Evolutionary conservation across 2,113 vertebrate genomes (phyloP).

Genomic region (Channa maculata): DNA sequence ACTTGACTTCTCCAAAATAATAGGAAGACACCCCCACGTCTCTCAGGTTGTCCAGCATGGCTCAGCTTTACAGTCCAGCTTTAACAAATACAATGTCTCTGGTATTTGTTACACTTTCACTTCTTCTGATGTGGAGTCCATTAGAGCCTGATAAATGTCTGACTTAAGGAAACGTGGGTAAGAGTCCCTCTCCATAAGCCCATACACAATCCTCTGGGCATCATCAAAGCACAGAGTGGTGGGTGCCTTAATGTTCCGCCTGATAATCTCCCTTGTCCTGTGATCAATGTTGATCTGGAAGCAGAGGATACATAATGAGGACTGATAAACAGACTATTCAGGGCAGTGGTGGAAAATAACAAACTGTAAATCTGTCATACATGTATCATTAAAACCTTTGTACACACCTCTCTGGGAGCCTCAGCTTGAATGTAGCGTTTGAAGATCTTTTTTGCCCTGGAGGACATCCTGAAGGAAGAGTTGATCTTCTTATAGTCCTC

Average conservation of each 20-base stretch:
- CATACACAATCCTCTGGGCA: constrained; percentile 87
- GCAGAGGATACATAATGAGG: constrained; percentile 26
- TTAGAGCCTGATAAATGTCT: constrained; percentile 86
- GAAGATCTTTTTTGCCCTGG: constrained; percentile 85
- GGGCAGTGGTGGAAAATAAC: not conserved
- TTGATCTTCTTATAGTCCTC: constrained; percentile 85
- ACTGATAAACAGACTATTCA: not conserved
- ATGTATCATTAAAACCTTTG: not conserved
- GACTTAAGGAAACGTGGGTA: constrained; percentile 91
- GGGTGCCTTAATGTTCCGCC: constrained; percentile 82
- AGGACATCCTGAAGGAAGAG: constrained; percentile 71
- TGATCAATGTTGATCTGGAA: constrained; percentile 92
- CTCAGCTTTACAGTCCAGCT: constrained; percentile 16
- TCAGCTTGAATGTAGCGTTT: constrained; percentile 81
- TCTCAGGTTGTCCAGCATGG: constrained; percentile 25
- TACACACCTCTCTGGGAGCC: constrained; percentile 83
- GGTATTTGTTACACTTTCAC: constrained; percentile 62
- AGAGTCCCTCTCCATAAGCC: constrained; percentile 90
- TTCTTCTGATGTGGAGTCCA: constrained; percentile 81
- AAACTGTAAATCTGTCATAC: not conserved
- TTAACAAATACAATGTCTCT: not conserved
- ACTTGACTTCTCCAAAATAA: constrained; percentile 1
- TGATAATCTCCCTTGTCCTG: constrained; percentile 83
- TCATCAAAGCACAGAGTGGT: constrained; percentile 86
- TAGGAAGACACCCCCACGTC: not conserved